Evolutionary conservation across 2,888 invertebrate genomes (phyloP).

Genomic region (Hylaea fasciaria): DNA sequence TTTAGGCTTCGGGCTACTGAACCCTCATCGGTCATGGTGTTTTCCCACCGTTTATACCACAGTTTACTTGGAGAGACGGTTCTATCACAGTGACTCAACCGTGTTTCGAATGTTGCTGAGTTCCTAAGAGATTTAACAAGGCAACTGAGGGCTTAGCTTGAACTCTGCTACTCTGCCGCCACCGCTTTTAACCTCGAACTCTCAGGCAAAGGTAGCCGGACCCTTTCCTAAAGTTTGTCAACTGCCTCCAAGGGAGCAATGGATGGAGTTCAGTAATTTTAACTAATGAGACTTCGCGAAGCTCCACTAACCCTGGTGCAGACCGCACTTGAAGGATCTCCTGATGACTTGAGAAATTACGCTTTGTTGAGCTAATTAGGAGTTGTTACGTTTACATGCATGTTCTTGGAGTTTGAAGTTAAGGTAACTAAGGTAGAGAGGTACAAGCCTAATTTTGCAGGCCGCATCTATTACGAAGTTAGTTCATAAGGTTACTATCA

Average conservation of each 20-base stretch:
- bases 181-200: slow-evolving; percentile 32
- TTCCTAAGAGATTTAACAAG: background rate
- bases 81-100: no score
- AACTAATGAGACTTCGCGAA: slow-evolving; percentile 73
- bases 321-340: slow-evolving; percentile 51
- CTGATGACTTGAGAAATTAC: slow-evolving; percentile 55
- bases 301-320: slow-evolving; percentile 49
- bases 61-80: no score
- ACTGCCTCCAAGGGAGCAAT: slow-evolving; percentile 79
- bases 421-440: slow-evolving; percentile 1
- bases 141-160: background rate
- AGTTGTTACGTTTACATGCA: slow-evolving; percentile 30
- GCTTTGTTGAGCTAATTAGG: slow-evolving; percentile 39
- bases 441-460: no score
- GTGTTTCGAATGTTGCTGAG: no score
- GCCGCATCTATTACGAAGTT: no score
- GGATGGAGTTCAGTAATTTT: slow-evolving; percentile 76
- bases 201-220: slow-evolving; percentile 46
- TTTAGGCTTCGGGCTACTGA: no score
- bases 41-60: no score
- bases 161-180: slow-evolving; percentile 9
- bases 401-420: slow-evolving; percentile 20
- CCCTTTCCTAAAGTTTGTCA: slow-evolving; percentile 74
- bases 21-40: no score
- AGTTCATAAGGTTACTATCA: no score